Base-by-base conservation (phyloP, 2,888 invertebrate species). In the Trachelus stipa region DNA sequence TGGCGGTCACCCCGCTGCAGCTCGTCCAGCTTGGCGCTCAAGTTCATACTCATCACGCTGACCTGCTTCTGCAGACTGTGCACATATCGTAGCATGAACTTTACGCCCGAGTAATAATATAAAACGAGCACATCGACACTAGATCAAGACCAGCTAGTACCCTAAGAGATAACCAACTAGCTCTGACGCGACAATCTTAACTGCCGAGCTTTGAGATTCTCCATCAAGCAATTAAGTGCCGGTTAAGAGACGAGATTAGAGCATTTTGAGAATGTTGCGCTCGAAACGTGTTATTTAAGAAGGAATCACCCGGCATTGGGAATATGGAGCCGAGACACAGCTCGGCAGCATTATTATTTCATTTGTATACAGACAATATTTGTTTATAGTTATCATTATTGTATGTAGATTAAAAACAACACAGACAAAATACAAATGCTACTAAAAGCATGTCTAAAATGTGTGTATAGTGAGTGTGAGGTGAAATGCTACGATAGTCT, bases 1-100 rank as follows among this genome's bases (percentile, higher is more conserved):
- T 97, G 97, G 90, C 97, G 96, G 93, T 97, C 97, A 87, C 93
- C 93, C 91, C 96, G 94, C 93, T 97, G 97, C 93, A 98, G 95
- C 94, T 97, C 97, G 93, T 98, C 97, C 94, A 98, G 94, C 94
- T 97, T 97, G 91, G 97, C 96, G 93, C 96, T 95, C 93, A 98
- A 95, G 95, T 97, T 97, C 96, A 97, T 97, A 94, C 97, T 97
- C 98, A 98, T 98, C 94, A 97, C 97, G 95, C 97, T 96, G 95
- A 98, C 97, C 96, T 98, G 97, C 95, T 97, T 96, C 95, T 98
- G 97, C 94, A 98, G 96, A 95, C 97, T 98, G 93, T 87, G 88
- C 88, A 83, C 80, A 87, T 81, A 85, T 79, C 79, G 69, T 78
- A 37, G 75, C 40, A 73, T 78, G 73, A 74, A 75, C 40, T 74